Conservation (phyloP, 2,888 invertebrate species). For the Quadriops clusia region DNA sequence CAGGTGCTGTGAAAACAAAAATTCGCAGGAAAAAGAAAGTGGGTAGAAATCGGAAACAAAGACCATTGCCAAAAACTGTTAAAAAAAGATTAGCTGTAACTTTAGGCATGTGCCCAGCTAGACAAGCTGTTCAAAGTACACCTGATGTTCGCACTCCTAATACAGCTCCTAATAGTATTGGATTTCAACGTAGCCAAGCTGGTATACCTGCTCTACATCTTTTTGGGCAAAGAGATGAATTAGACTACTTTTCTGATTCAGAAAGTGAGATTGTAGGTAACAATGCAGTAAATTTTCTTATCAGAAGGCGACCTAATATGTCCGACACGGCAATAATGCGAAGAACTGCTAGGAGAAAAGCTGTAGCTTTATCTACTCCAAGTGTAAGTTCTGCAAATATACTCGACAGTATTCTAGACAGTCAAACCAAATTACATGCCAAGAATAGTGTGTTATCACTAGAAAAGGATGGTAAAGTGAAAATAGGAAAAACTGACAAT, state of each 20-base stretch:
- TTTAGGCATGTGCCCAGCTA: constrained; percentile 38
- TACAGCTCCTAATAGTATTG: constrained; percentile 14
- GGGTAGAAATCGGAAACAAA: constrained; percentile 11
- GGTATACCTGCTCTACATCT: constrained; percentile 48
- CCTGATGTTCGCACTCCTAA: constrained; percentile 27
- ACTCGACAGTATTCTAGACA: constrained; percentile 55
- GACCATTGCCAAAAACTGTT: constrained; percentile 28
- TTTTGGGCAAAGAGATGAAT: constrained; percentile 53
- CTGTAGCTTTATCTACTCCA: constrained; percentile 32
- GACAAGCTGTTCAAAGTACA: constrained; percentile 26
- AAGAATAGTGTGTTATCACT: constrained; percentile 47
- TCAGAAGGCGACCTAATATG: constrained; percentile 37
- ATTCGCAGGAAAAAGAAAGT: constrained; percentile 11
- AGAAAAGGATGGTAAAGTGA: constrained; percentile 50
- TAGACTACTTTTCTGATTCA: constrained; percentile 55
- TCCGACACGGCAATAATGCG: constrained; percentile 31
- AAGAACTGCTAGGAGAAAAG: constrained; percentile 37
- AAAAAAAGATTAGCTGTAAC: constrained; percentile 41
- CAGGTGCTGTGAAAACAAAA: constrained; percentile 44
- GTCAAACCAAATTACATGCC: constrained; percentile 59
- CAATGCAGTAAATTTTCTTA: constrained; percentile 34
- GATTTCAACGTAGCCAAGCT: constrained; percentile 29
- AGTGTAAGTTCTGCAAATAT: constrained; percentile 43
- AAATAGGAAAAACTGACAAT: constrained; percentile 40
- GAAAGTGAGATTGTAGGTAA: constrained; percentile 36